A percentile compares a stretch with the other conserved stretches of the same genome.
phyloP scores from a whole-genome alignment of 2,113 vertebrate species.

The Romanogobio albipinnatus region DNA sequence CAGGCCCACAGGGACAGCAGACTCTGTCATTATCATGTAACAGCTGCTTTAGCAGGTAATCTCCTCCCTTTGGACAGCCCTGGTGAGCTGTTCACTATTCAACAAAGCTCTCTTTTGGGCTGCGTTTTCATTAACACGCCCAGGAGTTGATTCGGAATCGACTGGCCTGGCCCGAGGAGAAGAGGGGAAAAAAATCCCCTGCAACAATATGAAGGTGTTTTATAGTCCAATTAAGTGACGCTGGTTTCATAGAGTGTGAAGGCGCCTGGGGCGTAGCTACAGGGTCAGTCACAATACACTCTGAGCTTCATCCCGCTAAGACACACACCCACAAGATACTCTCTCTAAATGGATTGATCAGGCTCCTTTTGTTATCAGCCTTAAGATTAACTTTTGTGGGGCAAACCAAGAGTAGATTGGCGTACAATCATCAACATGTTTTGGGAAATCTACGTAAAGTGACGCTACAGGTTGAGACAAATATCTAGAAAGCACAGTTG shows the following conservation, averaged over 20 bases:
- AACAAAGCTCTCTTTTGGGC: conserved; percentile 73
- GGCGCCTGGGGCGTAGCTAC: conserved; percentile 71
- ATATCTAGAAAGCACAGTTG: not conserved
- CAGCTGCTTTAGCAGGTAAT: conserved; percentile 70
- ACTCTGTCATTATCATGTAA: conserved; percentile 73
- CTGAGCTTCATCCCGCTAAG: conserved; percentile 45
- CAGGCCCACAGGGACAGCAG: conserved; percentile 63
- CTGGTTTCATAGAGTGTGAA: conserved; percentile 68
- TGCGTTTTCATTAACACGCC: conserved; percentile 69
- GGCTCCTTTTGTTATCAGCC: conserved; percentile 65
- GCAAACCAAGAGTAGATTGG: not conserved
- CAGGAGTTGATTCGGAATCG: conserved; percentile 65
- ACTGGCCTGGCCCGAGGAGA: conserved; percentile 52
- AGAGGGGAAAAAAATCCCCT: not conserved
- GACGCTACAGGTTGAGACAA: too few relatives aligned
- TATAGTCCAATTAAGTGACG: conserved; percentile 79
- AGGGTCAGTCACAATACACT: conserved; percentile 69
- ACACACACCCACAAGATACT: conserved; percentile 44
- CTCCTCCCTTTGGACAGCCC: conserved; percentile 68
- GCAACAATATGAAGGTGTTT: conserved; percentile 76
- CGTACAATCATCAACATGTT: not conserved
- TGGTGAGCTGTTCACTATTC: conserved; percentile 71
- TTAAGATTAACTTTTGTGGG: conserved; percentile 65
- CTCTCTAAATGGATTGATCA: conserved; percentile 71
- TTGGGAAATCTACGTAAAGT: not conserved